These are phyloP conservation scores for Tetragnatha montana DNA, from an alignment of 2,888 invertebrate genomes.

Conservation along the genomic window DNA sequence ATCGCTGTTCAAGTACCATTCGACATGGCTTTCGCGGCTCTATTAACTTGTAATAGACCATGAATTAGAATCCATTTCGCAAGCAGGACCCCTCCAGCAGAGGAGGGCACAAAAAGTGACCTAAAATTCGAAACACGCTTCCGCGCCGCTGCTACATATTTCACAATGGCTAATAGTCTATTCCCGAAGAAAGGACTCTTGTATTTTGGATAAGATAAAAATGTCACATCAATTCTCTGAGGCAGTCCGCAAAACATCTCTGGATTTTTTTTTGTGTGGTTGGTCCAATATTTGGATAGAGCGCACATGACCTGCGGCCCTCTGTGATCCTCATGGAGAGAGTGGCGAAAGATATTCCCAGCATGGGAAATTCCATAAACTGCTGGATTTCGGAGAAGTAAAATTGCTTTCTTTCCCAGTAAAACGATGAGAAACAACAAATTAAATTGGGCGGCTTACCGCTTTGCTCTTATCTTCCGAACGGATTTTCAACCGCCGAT, in stretches of 20 bases:
- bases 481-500: not conserved
- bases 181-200: not conserved
- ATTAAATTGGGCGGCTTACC: too few species aligned
- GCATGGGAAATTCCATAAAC: too few species aligned
- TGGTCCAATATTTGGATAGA: too few species aligned
- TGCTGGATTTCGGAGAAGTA: too few species aligned
- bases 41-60: not conserved
- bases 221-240: constrained; percentile 1
- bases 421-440: too few species aligned
- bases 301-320: too few species aligned
- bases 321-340: too few species aligned
- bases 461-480: not conserved
- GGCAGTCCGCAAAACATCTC: not conserved
- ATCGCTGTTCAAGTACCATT: not conserved
- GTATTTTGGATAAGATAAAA: not conserved
- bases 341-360: too few species aligned
- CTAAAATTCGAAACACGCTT: not conserved
- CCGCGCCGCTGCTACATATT: not conserved
- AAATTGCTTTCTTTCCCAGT: too few species aligned
- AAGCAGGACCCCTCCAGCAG: not conserved
- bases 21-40: not conserved
- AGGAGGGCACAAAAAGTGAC: not conserved
- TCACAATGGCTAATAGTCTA: not conserved
- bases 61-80: not conserved
- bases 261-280: not conserved